A percentile compares a stretch with the other conserved stretches of the same genome.
Evolutionary conservation across 2,888 invertebrate species (phyloP).

Genomic region (Spilosoma lubricipeda): DNA sequence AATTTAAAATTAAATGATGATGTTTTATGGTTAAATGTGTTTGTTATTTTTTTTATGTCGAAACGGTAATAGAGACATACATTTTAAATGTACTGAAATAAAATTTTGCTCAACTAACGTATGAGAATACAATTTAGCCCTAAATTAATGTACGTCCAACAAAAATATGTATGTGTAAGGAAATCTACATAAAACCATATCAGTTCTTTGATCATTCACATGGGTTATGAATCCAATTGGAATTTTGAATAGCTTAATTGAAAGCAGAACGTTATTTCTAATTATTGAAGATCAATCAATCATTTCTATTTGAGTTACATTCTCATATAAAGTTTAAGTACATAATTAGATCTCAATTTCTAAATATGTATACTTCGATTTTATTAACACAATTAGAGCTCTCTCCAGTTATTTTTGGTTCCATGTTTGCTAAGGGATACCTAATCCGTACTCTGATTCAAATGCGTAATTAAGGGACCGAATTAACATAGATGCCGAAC

Average conservation of each 20-base stretch:
- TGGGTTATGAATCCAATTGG: not conserved
- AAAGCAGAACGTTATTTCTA: not conserved
- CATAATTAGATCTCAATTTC: not conserved
- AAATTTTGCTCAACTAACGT: not conserved
- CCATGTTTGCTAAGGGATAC: constrained; percentile 17
- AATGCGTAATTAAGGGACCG: constrained; percentile 24
- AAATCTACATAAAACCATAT: not conserved
- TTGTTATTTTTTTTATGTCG: too few relatives aligned
- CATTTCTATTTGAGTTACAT: not conserved
- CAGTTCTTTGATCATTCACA: not conserved
- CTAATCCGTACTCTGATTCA: constrained; percentile 18
- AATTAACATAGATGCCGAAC: constrained; percentile 11
- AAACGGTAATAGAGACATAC: too few relatives aligned
- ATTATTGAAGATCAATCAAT: not conserved
- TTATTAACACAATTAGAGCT: too few relatives aligned
- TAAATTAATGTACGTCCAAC: not conserved
- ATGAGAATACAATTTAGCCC: not conserved
- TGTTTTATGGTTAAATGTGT: too few relatives aligned
- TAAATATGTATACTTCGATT: constrained; percentile 18
- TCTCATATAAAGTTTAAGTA: not conserved
- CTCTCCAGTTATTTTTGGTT: constrained; percentile 20
- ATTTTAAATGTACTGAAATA: not conserved
- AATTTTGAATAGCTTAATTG: not conserved
- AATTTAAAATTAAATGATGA: too few relatives aligned
- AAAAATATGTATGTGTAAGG: not conserved